phyloP scores from a whole-genome alignment of 2,113 vertebrate genomes.

The Colius striatus region DNA sequence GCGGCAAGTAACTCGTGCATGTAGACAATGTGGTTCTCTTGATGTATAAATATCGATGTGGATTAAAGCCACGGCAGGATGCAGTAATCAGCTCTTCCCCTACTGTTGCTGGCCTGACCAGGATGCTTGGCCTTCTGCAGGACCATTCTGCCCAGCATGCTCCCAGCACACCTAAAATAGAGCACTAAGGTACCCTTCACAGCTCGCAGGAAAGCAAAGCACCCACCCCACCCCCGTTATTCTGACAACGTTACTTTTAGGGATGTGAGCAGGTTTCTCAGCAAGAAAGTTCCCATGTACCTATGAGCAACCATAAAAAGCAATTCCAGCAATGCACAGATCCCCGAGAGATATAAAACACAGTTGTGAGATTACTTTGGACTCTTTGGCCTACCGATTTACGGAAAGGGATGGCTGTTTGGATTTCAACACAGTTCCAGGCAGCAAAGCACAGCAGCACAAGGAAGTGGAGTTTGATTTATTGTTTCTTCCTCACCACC shows the following conservation, averaged over 20 bases:
- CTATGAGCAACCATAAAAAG: constrained; percentile 38
- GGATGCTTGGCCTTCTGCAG: constrained; percentile 76
- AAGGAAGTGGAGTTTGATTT: constrained; percentile 6
- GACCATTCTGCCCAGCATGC: constrained; percentile 59
- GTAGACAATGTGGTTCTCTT: rapidly evolving
- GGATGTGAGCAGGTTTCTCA: constrained; percentile 73
- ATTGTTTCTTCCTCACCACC: background rate
- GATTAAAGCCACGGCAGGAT: background rate
- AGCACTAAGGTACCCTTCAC: constrained; percentile 58
- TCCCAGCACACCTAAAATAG: constrained; percentile 62
- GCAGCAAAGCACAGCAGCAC: background rate
- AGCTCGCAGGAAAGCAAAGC: background rate
- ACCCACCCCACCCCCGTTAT: constrained; percentile 38
- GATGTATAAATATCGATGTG: background rate
- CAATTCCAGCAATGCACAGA: background rate
- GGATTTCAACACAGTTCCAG: background rate
- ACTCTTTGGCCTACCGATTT: constrained; percentile 4
- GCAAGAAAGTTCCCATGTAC: constrained; percentile 62
- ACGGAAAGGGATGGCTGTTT: background rate
- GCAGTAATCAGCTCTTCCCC: background rate
- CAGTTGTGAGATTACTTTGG: constrained; percentile 16
- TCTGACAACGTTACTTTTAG: constrained; percentile 55
- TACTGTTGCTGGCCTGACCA: background rate
- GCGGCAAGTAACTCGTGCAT: background rate
- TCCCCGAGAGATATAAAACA: background rate